Evolutionary conservation across 1,140 invertebrate species (phyloP), one percentile per base, ranked within the genome.

Genomic region (Luehdorfia chinensis): DNA sequence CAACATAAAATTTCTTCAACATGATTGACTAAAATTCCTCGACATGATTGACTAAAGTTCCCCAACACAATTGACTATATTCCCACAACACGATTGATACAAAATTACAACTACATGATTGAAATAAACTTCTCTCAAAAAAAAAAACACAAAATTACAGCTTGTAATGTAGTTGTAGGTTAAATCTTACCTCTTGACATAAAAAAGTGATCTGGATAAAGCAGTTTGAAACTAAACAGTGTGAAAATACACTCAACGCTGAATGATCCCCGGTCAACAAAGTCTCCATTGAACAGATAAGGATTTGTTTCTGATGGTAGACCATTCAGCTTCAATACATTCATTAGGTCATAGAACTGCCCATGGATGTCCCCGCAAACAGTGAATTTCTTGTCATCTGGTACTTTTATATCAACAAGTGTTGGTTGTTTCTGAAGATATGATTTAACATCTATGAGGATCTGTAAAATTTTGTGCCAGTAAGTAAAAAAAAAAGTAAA

Each of bases 331-430:
- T 97, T 90, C 88, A 99, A 99, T 60, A 99, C 98, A 87, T 99
- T 98, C 88, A 98, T 91, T 32, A 99, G 87, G 89, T 99, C 98
- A 87, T 97, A 99, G 88, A 93, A 99, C 87, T 99, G 98, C 13
- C 98, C 98, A 86, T 99, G 98, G 65, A 99, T 97, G 87, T 99
- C 98, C n/a, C 98, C 98, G 87, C 98, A 99, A 39, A 99, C 94
- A 18, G 98, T 99, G 83, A 99, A 99, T 89, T 99, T 99, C 34
- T 92, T 90, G 30, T 94, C 91, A 76, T 95, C 93, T 4, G 93
- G 92, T 58, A 99, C 94, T 51, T 88, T 89, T 32, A 99, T 94
- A 74, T 99, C 94, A 0, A 99, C 92, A 53, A 99, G 87, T 28
- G 96, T 95, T 19, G 96, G 94, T 70, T 95, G 94, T 44, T 89